Evolutionary conservation across 1,140 invertebrate species (phyloP).

Genomic region (Geopemphigus sp.): DNA sequence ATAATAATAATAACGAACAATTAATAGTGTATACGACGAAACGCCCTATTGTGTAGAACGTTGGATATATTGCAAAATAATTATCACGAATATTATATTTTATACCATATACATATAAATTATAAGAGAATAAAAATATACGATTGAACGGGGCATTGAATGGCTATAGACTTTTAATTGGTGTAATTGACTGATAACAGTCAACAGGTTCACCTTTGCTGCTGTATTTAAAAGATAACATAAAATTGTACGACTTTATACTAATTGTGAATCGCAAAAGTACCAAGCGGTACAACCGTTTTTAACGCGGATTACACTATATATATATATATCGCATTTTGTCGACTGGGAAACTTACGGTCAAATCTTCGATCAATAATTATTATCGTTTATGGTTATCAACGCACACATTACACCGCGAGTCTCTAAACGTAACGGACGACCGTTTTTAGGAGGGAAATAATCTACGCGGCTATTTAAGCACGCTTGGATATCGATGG

Average conservation of each 20-base stretch:
- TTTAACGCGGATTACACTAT: neutral
- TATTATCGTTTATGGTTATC: neutral
- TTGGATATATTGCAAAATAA: conserved; percentile 10
- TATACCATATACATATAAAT: neutral
- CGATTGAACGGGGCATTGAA: neutral
- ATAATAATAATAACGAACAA: neutral
- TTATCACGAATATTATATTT: neutral
- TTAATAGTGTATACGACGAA: neutral
- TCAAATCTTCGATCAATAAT: neutral
- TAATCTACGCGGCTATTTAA: conserved; percentile 22
- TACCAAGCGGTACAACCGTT: neutral
- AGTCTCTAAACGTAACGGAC: too few species aligned
- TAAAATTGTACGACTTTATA: conserved; percentile 22
- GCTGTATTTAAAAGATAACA: conserved; percentile 21
- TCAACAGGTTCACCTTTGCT: conserved; percentile 21
- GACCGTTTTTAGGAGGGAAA: conserved; percentile 8
- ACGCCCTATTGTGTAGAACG: neutral
- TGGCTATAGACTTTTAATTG: conserved; percentile 13
- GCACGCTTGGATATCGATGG: neutral
- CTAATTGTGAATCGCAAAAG: neutral
- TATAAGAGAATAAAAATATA: neutral
- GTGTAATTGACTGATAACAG: conserved; percentile 33
- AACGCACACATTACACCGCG: neutral
- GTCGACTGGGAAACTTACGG: neutral
- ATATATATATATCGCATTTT: neutral